Evolutionary conservation across 2,797 vertebrate species (phyloP).

Genomic region (Odontamblyopus lacepedii): DNA sequence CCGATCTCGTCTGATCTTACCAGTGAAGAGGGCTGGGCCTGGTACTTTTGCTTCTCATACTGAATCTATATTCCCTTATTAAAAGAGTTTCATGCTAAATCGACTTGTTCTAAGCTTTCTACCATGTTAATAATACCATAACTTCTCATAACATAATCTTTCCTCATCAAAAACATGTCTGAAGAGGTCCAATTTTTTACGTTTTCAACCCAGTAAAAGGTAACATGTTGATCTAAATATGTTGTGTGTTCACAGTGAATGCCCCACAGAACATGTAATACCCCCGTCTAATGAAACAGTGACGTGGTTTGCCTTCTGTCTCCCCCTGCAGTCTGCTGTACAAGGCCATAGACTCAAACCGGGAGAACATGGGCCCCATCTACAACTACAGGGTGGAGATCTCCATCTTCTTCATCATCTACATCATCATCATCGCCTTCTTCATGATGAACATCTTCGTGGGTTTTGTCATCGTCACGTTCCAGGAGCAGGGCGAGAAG

Average conservation of each 20-base stretch:
- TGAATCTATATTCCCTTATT: no score
- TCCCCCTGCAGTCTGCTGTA: slow-evolving; percentile 84
- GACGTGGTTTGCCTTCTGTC: background rate
- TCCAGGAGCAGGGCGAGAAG: slow-evolving; percentile 98
- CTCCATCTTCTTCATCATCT: slow-evolving; percentile 99
- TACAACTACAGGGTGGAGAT: slow-evolving; percentile 98
- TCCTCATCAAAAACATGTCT: no score
- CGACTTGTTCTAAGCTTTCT: no score
- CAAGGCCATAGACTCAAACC: slow-evolving; percentile 96
- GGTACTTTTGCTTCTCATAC: background rate
- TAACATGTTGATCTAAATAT: no score
- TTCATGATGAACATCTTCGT: slow-evolving; percentile 99
- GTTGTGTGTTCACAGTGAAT: no score
- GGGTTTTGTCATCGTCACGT: slow-evolving; percentile 98
- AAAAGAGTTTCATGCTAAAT: no score
- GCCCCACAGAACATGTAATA: no score
- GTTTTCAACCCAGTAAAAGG: no score
- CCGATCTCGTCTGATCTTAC: background rate
- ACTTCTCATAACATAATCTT: no score
- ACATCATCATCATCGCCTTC: slow-evolving; percentile 99
- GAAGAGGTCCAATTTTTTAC: no score
- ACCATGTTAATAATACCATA: no score
- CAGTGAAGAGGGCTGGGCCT: background rate
- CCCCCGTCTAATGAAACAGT: background rate
- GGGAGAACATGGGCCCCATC: slow-evolving; percentile 92